These are phyloP conservation scores for Morpho deidamia DNA, from an alignment of 2,888 invertebrate genomes.

Conservation along the genomic window DNA sequence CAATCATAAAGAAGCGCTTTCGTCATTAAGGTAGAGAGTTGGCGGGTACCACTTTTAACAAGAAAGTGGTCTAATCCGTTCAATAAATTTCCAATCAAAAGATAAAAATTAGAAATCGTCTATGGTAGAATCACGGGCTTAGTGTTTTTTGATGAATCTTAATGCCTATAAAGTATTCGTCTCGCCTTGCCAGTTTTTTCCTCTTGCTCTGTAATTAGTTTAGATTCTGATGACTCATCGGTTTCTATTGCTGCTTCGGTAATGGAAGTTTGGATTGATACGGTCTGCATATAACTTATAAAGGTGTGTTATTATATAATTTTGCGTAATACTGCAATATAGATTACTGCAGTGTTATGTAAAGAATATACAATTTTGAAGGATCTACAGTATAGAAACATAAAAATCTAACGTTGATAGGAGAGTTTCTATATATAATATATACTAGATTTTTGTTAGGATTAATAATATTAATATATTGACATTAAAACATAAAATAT, in stretches of 20 bases:
- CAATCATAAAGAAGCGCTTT: not conserved
- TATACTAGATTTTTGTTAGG: too few relatives aligned
- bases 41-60: not conserved
- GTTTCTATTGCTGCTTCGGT: slow-evolving; percentile 67
- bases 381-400: too few relatives aligned
- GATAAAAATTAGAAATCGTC: slow-evolving; percentile 15
- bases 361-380: too few relatives aligned
- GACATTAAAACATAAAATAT: too few relatives aligned
- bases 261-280: slow-evolving; percentile 44
- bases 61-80: slow-evolving; percentile 9
- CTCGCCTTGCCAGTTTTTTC: slow-evolving; percentile 63
- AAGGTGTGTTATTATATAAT: slow-evolving; percentile 1
- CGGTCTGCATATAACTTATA: slow-evolving; percentile 33
- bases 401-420: too few relatives aligned
- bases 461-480: too few relatives aligned
- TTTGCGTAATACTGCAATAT: slow-evolving; percentile 1
- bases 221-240: slow-evolving; percentile 72
- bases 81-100: slow-evolving; percentile 14
- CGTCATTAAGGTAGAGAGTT: slow-evolving; percentile 7
- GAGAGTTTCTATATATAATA: too few relatives aligned
- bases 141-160: slow-evolving; percentile 54
- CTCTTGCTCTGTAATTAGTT: slow-evolving; percentile 66
- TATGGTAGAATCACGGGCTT: slow-evolving; percentile 26
- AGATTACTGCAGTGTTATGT: not conserved
- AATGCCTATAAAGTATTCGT: slow-evolving; percentile 50